Base-by-base conservation (phyloP, 1,140 invertebrate genomes). In the Capitella teleta region DNA sequence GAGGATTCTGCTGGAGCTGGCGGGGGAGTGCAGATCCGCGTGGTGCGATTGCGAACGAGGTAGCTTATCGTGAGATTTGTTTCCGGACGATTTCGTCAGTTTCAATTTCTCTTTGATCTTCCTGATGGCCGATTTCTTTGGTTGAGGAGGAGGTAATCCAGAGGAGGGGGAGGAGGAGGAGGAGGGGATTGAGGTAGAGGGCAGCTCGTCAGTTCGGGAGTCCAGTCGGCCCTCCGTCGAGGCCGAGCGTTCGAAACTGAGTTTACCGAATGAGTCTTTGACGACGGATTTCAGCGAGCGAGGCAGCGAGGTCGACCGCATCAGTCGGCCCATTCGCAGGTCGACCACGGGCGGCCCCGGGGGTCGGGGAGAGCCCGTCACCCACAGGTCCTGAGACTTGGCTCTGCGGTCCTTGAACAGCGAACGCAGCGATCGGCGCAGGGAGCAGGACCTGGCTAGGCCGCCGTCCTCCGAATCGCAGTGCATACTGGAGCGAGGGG, bases 301-400 rank as follows among this genome's bases (percentile, higher is more conserved):
- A 6, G 45, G 26, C 16, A 47, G 19, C 36, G 45, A 47, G 6
- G 19, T 25, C 28, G 43, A 45, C 26, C 45, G 18, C 25, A 19
- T n/a, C 32, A 16, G 18, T 19, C 30, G 25, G 12, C 16, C 28
- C 6, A 45, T 28, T 24, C 28, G 21, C 32, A 47, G 26, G 12
- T 47, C 32, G 2, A 47, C 45, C 5, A 47, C 45, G 4, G 45
- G 45, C 2, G 45, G 45, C 5, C 45, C 45, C 19, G 45, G 45
- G 5, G 45, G 36, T 10, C 14, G 5, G 6, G 45, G 45, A 19
- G 8, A 19, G 8, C 32, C 28, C 32, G 30, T 19, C 3, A 34
- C 45, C 45, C 45, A 47, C 28, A 47, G 18, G 10, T 28, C 32
- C 3, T 21, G 18, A 44, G 21, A 25, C 42, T 44, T 44, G 24